Evolutionary conservation across 1,140 invertebrate species (phyloP), one percentile per base, ranked within the genome.

Genomic region (Ceratina australensis): DNA sequence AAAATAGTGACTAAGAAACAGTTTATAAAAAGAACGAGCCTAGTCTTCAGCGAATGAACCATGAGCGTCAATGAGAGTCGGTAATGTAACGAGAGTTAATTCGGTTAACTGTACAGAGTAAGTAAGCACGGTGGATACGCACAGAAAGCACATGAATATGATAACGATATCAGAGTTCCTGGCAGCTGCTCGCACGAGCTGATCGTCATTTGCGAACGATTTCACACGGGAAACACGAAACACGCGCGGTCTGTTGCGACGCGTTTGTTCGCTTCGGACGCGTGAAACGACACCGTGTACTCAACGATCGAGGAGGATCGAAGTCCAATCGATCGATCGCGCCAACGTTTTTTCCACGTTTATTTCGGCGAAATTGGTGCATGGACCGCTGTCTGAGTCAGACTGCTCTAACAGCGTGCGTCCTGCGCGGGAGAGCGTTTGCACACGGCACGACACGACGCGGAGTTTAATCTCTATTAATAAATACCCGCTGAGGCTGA

Each of bases 401-500:
- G 82, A 87, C 85, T 88, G 83, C 76, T 80, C 80, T 86, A 85
- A 81, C 86, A 75, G 68, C 73, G 76, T 79, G 56, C 72, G 72
- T 68, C 74, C 78, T 81, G 86, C 83, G 89, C 89, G 89, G 88
- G 89, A 91, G 89, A 89, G 83, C 85, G 79, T 84, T 88, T 92
- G 91, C 91, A 90, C 91, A 91, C 91, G 90, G 87, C 89, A 84
- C 90, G 75, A 92, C 90, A 91, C 90, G 90, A 92, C 90, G 89
- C 90, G 82, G 83, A 88, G 86, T 91, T 91, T 91, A 89, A 91
- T 92, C 90, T 92, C 91, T 92, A 92, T 92, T 92, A 92, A 92
- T 92, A 91, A 91, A 90, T 90, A 86, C 87, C 85, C 86, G 75
- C 72, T 50, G 49, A 60, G 33, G 82, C 67, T 52, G 79, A 76